Evolutionary conservation across 1,140 invertebrate genomes (phyloP), one percentile per base, ranked within the genome.

Genomic region (Anastrepha ludens): DNA sequence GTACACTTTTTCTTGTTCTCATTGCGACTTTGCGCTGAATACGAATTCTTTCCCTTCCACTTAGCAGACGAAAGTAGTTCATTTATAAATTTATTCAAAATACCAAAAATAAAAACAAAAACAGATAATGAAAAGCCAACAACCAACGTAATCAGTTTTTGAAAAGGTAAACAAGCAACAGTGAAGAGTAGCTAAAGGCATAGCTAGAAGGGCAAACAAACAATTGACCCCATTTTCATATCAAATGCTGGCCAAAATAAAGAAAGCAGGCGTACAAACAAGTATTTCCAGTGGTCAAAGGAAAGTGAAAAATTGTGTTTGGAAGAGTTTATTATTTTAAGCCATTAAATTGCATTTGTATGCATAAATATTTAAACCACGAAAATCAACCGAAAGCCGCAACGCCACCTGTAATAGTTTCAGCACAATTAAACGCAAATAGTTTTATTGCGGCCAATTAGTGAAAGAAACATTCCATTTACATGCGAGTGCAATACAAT

Each of bases 261-360:
- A 17, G 15, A 47, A 7, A 2, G 64, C 74, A 74, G 7, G 15
- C 29, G 29, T 29, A 29, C 29, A 29, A 29, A 29, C 29, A 29
- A 15, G 41, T 44, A 47, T 55, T 67, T 67, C 11, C n/a, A 39
- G 17, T 29, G n/a, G 7, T 7, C n/a, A 67, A 29, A 67, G 47
- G 55, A 20, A 81, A 81, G 17, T 81, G 74, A 29, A 81, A 58
- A 58, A 6, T 15, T 55, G 17, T 50, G 20, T 13, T 47, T 55
- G 44, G 13, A 81, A 67, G 47, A n/a, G n/a, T 81, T 81, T 81
- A 81, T 81, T 81, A 55, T 50, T 81, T 11, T 50, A n/a, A 55
- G 74, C 44, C 2, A 20, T 58, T 20, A 81, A 58, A 81, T 81
- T 81, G 29, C 74, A 81, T 20, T 81, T 81, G 47, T 47, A 81